A percentile compares a stretch with the other conserved stretches of the same genome.
phyloP scores from a whole-genome alignment of 2,888 invertebrate species.

The Epistrophe grossulariae region DNA sequence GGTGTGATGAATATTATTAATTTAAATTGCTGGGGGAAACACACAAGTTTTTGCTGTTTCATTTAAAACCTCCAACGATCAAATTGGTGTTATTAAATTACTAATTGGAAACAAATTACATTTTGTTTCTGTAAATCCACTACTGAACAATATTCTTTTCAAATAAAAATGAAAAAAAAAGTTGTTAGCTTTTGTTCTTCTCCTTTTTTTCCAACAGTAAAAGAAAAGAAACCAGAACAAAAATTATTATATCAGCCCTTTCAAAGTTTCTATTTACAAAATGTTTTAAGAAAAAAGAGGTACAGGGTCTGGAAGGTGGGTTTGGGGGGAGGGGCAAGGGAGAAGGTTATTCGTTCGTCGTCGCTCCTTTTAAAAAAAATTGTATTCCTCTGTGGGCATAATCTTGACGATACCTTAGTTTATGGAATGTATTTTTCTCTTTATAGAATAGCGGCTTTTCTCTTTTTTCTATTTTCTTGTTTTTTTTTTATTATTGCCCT shows the following conservation, averaged over 20 bases:
- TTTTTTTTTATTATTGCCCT: constrained; percentile 6
- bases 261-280: constrained; percentile 47
- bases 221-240: constrained; percentile 12
- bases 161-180: constrained; percentile 1
- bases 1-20: no score
- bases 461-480: constrained; percentile 9
- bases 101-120: neutral
- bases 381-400: constrained; percentile 17
- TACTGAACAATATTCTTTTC: constrained; percentile 8
- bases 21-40: no score
- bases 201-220: neutral
- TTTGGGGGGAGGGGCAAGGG: neutral
- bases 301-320: neutral
- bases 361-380: constrained; percentile 40
- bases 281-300: constrained; percentile 15
- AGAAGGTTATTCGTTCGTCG: constrained; percentile 20
- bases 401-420: constrained; percentile 25
- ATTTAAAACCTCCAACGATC: no score
- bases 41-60: no score
- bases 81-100: neutral
- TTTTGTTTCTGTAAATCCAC: neutral
- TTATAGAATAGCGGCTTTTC: constrained; percentile 31
- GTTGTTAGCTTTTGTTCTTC: neutral
- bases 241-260: constrained; percentile 41
- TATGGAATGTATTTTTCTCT: constrained; percentile 12